Conservation (phyloP, 2,888 invertebrate species). For the Mantis religiosa region DNA sequence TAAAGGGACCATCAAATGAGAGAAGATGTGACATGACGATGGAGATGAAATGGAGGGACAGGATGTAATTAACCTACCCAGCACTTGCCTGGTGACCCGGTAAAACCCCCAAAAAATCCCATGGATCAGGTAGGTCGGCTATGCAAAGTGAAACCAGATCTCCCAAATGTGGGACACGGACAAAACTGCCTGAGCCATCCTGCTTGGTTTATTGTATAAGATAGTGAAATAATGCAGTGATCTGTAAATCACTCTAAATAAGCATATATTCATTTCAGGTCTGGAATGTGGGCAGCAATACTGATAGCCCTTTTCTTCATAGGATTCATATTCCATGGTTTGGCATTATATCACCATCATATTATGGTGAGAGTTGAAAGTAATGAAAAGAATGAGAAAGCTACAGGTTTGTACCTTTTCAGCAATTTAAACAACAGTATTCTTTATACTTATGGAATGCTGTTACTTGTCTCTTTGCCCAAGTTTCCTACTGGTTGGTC, state of each 20-base stretch:
- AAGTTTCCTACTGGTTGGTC: conserved; percentile 74
- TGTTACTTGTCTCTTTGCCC: conserved; percentile 72
- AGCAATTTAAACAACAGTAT: conserved; percentile 52
- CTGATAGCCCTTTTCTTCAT: conserved; percentile 62
- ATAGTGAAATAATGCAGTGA: no score
- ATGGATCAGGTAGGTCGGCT: no score
- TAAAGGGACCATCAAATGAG: no score
- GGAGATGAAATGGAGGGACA: no score
- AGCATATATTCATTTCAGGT: conserved; percentile 43
- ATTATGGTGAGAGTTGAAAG: not conserved
- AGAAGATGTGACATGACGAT: no score
- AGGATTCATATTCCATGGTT: conserved; percentile 59
- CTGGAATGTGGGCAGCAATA: conserved; percentile 71
- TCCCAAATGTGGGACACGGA: no score
- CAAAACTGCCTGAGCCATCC: no score
- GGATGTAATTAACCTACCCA: no score
- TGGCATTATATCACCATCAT: conserved; percentile 55
- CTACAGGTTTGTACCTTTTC: conserved; percentile 61
- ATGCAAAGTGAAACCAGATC: no score
- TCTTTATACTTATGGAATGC: conserved; percentile 72
- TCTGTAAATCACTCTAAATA: not conserved
- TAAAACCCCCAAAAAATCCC: no score
- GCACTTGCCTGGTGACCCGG: no score
- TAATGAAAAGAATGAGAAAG: not conserved
- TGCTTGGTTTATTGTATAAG: no score